Evolutionary conservation across 2,113 vertebrate genomes (phyloP).

Genomic region (Calidris pygmaea): DNA sequence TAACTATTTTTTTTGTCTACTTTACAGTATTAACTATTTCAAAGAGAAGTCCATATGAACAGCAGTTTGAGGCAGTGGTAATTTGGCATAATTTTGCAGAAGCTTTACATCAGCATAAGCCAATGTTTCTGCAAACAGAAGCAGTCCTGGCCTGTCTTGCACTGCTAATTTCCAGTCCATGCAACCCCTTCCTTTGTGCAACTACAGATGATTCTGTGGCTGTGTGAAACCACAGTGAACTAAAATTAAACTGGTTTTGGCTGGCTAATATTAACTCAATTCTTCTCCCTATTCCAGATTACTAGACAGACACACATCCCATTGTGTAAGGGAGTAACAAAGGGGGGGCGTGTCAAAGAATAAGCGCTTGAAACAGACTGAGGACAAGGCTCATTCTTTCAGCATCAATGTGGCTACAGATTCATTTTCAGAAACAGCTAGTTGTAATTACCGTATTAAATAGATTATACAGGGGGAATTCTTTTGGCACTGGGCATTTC

Average conservation of each 20-base stretch:
- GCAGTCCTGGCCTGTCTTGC: not conserved
- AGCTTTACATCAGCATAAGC: not conserved
- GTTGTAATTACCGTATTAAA: not conserved
- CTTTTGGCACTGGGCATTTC: not conserved
- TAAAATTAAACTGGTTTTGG: not conserved
- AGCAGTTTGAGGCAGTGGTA: not conserved
- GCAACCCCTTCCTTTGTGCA: not conserved
- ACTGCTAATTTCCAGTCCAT: not conserved
- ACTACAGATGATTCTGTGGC: not conserved
- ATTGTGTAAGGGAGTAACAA: not conserved
- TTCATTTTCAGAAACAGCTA: not conserved
- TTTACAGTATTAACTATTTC: not conserved
- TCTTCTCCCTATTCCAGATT: not conserved
- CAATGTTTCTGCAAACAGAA: not conserved
- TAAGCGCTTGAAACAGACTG: not conserved
- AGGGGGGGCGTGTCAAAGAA: not conserved
- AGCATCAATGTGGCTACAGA: not conserved
- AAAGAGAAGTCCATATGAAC: not conserved
- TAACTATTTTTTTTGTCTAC: not conserved
- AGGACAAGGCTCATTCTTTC: not conserved
- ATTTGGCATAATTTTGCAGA: not conserved
- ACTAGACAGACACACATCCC: not conserved
- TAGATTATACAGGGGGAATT: not conserved
- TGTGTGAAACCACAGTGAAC: not conserved
- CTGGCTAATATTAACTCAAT: not conserved